Conservation (phyloP, 1,140 invertebrate species). For the Cydia splendana region DNA sequence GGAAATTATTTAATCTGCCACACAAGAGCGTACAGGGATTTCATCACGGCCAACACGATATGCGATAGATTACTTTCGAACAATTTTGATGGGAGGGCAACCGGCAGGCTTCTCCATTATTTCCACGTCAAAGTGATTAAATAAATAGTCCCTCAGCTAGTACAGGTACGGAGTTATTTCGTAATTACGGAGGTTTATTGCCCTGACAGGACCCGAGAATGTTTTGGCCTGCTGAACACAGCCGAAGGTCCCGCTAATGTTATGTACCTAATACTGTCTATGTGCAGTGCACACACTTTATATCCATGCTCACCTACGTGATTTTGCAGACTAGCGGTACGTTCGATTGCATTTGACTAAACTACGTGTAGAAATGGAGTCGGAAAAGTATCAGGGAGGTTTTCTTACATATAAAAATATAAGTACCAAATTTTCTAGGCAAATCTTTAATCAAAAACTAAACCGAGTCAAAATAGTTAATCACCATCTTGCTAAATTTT, state of each 20-base stretch:
- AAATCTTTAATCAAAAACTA: not conserved
- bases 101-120: constrained; percentile 60
- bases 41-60: constrained; percentile 49
- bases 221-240: constrained; percentile 55
- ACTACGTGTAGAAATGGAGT: not conserved
- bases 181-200: constrained; percentile 75
- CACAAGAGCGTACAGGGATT: constrained; percentile 39
- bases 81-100: constrained; percentile 53
- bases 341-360: not conserved
- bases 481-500: not conserved
- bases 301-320: not conserved
- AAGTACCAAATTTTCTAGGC: too few relatives aligned
- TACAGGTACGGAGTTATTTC: constrained; percentile 68
- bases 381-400: not conserved
- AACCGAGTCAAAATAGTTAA: not conserved
- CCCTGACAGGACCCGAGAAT: constrained; percentile 64
- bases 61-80: constrained; percentile 60
- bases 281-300: constrained; percentile 20
- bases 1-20: constrained; percentile 54
- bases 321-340: not conserved
- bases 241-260: constrained; percentile 38
- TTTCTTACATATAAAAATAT: too few relatives aligned
- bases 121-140: constrained; percentile 78
- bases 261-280: constrained; percentile 7
- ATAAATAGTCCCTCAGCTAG: constrained; percentile 71